phyloP scores from a whole-genome alignment of 2,113 vertebrate species.

The Elanus axillaris region DNA sequence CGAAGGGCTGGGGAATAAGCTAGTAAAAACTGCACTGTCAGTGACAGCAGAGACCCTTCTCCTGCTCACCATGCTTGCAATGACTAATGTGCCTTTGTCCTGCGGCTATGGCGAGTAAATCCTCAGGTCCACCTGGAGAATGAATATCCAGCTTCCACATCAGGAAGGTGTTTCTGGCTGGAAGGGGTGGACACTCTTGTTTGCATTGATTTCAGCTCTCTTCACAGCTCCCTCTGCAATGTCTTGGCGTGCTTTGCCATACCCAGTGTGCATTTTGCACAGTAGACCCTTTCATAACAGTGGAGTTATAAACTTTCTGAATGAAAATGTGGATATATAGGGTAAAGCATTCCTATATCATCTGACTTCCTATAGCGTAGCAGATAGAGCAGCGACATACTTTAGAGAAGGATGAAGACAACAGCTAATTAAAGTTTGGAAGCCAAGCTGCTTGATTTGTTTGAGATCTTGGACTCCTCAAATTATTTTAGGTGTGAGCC shows the following conservation, averaged over 20 bases:
- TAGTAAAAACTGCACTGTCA: not conserved
- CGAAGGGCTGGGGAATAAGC: not conserved
- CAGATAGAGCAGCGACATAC: not conserved
- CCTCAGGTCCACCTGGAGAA: not conserved
- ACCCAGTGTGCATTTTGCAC: not conserved
- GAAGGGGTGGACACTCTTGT: not conserved
- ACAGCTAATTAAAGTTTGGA: not conserved
- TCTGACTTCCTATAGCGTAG: not conserved
- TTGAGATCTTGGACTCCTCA: not conserved
- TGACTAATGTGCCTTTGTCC: not conserved
- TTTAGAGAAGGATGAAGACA: not conserved
- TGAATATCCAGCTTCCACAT: not conserved
- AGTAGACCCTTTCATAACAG: not conserved
- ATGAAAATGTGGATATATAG: not conserved
- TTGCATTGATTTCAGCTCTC: not conserved
- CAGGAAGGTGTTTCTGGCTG: not conserved
- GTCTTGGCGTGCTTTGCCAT: not conserved
- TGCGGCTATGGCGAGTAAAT: rapidly evolving
- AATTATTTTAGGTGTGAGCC: not conserved
- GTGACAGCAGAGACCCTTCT: not conserved
- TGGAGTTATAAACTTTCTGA: not conserved
- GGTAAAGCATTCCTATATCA: not conserved
- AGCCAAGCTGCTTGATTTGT: not conserved
- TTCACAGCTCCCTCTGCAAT: not conserved
- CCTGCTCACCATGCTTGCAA: not conserved